phyloP scores from a whole-genome alignment of 2,888 invertebrate species.

The Exocentrus adspersus region DNA sequence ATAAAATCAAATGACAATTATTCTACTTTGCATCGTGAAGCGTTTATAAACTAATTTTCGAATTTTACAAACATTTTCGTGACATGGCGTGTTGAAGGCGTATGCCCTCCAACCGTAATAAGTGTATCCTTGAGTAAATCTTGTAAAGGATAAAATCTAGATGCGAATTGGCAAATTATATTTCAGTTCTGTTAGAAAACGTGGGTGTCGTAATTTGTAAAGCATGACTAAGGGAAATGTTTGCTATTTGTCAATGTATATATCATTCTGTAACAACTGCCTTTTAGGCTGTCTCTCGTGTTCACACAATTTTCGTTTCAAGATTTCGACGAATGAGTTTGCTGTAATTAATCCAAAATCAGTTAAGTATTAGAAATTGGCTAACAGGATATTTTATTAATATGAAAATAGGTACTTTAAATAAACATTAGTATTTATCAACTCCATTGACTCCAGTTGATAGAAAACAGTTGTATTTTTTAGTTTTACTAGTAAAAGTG shows the following conservation, averaged over 20 bases:
- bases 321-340: slow-evolving; percentile 20
- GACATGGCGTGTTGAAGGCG: background rate
- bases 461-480: too few relatives aligned
- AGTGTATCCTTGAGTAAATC: slow-evolving; percentile 20
- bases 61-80: background rate
- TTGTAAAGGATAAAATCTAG: slow-evolving; percentile 23
- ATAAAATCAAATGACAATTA: too few relatives aligned
- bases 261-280: slow-evolving; percentile 46
- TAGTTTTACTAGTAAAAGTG: too few relatives aligned
- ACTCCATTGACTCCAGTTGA: too few relatives aligned
- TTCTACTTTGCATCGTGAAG: too few relatives aligned
- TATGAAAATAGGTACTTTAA: too few relatives aligned
- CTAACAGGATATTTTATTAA: too few relatives aligned
- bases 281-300: slow-evolving; percentile 44
- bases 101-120: slow-evolving; percentile 7
- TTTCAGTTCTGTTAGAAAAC: slow-evolving; percentile 34
- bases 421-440: too few relatives aligned
- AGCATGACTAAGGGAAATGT: slow-evolving; percentile 45
- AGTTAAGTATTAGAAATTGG: too few relatives aligned
- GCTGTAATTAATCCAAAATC: too few relatives aligned
- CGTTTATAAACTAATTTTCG: too few relatives aligned
- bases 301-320: slow-evolving; percentile 43
- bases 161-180: slow-evolving; percentile 39
- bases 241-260: slow-evolving; percentile 48
- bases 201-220: slow-evolving; percentile 47